A percentile compares a stretch with the other conserved stretches of the same genome.
Conservation (phyloP, 2,888 invertebrate species). For the Hirtodrosophila trivittata region DNA sequence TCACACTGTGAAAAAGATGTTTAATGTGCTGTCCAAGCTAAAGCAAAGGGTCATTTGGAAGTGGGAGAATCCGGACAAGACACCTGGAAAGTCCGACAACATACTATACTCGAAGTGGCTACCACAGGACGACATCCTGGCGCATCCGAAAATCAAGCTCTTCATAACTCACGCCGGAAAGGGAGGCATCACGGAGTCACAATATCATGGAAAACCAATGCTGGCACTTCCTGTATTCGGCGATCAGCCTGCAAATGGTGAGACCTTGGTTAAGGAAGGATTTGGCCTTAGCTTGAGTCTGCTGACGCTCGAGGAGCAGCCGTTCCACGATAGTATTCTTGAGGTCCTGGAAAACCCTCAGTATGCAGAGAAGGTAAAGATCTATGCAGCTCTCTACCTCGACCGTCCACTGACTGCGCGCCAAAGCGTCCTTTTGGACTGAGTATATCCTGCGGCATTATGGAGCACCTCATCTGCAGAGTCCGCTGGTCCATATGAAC, state of each 20-base stretch:
- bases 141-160: constrained; percentile 85
- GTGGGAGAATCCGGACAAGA: constrained; percentile 86
- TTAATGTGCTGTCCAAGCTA: constrained; percentile 86
- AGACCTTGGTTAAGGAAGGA: constrained; percentile 57
- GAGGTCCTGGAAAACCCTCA: constrained; percentile 70
- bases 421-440: constrained; percentile 86
- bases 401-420: constrained; percentile 85
- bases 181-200: constrained; percentile 87
- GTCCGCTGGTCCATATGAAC: constrained; percentile 84
- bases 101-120: constrained; percentile 86
- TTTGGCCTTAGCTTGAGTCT: constrained; percentile 68
- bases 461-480: constrained; percentile 85
- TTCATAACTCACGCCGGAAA: constrained; percentile 89
- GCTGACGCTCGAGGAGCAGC: constrained; percentile 55
- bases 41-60: constrained; percentile 89
- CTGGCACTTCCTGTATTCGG: constrained; percentile 80
- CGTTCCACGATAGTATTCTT: constrained; percentile 43
- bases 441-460: constrained; percentile 86
- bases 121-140: constrained; percentile 88
- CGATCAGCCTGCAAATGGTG: constrained; percentile 77
- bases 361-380: constrained; percentile 77
- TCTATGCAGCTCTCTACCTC: constrained; percentile 84
- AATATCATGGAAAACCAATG: constrained; percentile 86
- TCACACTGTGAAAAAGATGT: constrained; percentile 85
- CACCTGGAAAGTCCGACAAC: constrained; percentile 83